Conservation (phyloP, 2,797 vertebrate species). For the Brachymystax lenok region DNA sequence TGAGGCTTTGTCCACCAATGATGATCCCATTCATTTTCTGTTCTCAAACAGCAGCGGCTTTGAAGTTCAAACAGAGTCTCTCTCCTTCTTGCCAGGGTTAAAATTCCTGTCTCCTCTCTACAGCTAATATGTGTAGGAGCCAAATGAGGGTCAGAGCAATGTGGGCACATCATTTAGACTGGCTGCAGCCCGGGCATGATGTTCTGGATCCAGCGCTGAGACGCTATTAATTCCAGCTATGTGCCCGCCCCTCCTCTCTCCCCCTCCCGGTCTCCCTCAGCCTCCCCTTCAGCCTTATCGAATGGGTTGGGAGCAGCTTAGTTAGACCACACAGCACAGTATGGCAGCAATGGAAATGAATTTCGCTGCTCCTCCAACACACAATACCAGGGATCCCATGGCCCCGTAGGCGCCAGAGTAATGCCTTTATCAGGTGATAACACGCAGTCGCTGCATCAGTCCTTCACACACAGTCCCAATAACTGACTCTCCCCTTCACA, state of each 20-base stretch:
- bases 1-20: constrained; percentile 16
- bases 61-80: constrained; percentile 22
- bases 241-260: neutral
- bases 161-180: constrained; percentile 8
- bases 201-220: constrained; percentile 9
- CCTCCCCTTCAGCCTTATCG: constrained; percentile 13
- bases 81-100: constrained; percentile 1
- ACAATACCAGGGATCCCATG: constrained; percentile 13
- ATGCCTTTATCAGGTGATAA: constrained; percentile 35
- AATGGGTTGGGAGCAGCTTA: constrained; percentile 22
- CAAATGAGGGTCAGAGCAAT: constrained; percentile 21
- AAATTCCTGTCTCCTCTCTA: constrained; percentile 1
- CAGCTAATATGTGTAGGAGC: constrained; percentile 1
- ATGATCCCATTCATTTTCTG: constrained; percentile 2
- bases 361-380: constrained; percentile 9
- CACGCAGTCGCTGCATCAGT: constrained; percentile 16
- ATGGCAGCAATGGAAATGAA: constrained; percentile 18
- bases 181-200: constrained; percentile 3
- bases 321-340: constrained; percentile 13
- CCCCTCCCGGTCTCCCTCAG: neutral
- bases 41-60: constrained; percentile 12
- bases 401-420: constrained; percentile 22
- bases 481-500: constrained; percentile 5
- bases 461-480: constrained; percentile 11
- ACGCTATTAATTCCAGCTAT: constrained; percentile 18